Evolutionary conservation across 2,888 invertebrate species (phyloP).

Genomic region (Apoderus coryli): DNA sequence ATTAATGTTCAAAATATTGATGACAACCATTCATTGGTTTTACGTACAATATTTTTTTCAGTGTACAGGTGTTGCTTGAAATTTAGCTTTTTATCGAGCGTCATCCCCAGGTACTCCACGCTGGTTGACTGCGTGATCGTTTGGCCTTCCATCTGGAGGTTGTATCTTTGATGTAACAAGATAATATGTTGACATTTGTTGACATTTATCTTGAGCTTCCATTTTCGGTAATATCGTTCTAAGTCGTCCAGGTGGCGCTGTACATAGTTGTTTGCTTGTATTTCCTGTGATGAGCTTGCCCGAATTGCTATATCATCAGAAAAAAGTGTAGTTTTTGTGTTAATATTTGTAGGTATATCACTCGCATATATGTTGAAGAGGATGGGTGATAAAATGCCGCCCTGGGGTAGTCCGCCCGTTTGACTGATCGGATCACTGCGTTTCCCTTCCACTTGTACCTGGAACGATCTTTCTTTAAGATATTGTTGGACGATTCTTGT

Average conservation of each 20-base stretch:
- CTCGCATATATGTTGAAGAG: constrained; percentile 1
- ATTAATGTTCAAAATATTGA: too few relatives aligned
- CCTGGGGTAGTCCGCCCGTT: constrained; percentile 1
- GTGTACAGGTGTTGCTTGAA: too few relatives aligned
- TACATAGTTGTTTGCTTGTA: constrained; percentile 1
- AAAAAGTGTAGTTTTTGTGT: constrained; percentile 1
- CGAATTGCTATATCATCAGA: neutral
- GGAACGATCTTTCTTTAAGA: neutral
- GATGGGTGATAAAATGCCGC: neutral
- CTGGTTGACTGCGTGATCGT: too few relatives aligned
- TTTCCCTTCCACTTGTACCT: neutral
- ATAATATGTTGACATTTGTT: too few relatives aligned
- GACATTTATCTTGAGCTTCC: too few relatives aligned
- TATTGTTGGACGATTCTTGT: neutral
- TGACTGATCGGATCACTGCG: neutral
- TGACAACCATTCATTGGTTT: too few relatives aligned
- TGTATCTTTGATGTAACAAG: too few relatives aligned
- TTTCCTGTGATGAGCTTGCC: neutral
- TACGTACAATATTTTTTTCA: too few relatives aligned
- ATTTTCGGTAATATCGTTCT: constrained; percentile 3
- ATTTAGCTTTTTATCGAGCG: too few relatives aligned
- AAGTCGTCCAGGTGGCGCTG: neutral
- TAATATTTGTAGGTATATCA: neutral
- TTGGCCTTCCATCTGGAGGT: too few relatives aligned
- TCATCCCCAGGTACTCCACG: too few relatives aligned